Evolutionary conservation across 1,140 invertebrate genomes (phyloP), one percentile per base, ranked within the genome.

Genomic region (Papilio polytes): DNA sequence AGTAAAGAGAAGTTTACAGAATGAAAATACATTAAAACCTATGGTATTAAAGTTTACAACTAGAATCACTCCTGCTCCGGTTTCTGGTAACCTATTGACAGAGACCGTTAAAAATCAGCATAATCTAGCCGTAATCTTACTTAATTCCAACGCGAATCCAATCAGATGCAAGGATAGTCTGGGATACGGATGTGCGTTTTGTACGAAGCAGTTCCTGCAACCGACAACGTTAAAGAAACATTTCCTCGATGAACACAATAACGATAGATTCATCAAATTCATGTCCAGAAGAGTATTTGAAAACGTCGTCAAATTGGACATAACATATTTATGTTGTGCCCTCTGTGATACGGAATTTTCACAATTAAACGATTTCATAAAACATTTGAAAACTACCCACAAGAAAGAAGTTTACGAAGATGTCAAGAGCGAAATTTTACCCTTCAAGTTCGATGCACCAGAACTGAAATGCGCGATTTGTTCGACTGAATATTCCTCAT

Each of bases 401-500:
- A 81, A 83, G 1, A 90, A 90, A 59, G 74, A 84, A 7, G 82
- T 91, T 9, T 87, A 84, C 41, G 82, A 85, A 1, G 90, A 91
- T n/a, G 81, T 88, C 7, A 87, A 86, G 77, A 90, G 77, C 76
- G 85, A 86, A 48, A 89, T 92, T 13, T 59, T 93, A 3, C 92
- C 91, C 0, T 94, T 93, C 53, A 92, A 85, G 83, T 91, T 94
- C 26, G 89, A 93, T n/a, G 85, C 87, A 0, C 86, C 89, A 3
- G 86, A 89, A 74, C 77, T 92, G 0, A 80, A 87, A 31, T 96
- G 95, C 70, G 84, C 86, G 0, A 79, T 95, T 0, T 96, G 95
- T 76, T 86, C 88, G 0, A 89, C 90, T 8, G 90, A 91, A 15
- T 90, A 94, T 77, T 81, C 86, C 13, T 94, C 88, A 0, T 93